A percentile compares a stretch with the other conserved stretches of the same genome.
phyloP scores from a whole-genome alignment of 2,113 vertebrate species.

The Caretta caretta region DNA sequence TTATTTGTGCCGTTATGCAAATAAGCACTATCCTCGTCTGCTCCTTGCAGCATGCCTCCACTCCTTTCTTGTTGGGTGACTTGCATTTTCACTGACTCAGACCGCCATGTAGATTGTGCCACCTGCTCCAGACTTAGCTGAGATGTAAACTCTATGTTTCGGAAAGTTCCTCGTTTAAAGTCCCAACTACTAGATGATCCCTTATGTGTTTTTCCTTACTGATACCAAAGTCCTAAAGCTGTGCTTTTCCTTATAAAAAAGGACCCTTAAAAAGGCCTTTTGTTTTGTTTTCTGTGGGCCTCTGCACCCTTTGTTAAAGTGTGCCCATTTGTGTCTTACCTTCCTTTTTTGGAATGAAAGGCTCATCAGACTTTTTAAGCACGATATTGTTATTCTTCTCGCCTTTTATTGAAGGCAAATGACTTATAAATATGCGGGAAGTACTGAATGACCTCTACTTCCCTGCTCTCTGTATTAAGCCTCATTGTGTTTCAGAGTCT shows the following conservation, averaged over 20 bases:
- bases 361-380: constrained; percentile 65
- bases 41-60: constrained; percentile 48
- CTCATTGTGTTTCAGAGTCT: not conserved
- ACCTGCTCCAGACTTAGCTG: constrained; percentile 69
- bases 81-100: constrained; percentile 71
- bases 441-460: constrained; percentile 24
- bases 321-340: constrained; percentile 58
- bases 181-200: constrained; percentile 1
- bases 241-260: constrained; percentile 32
- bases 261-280: constrained; percentile 34
- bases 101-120: constrained; percentile 31
- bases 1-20: not conserved
- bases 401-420: constrained; percentile 54
- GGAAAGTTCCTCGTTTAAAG: constrained; percentile 49
- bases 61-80: constrained; percentile 52
- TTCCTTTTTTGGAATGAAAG: constrained; percentile 55
- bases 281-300: constrained; percentile 49
- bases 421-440: constrained; percentile 54
- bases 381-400: constrained; percentile 58
- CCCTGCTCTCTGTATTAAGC: not conserved
- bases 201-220: constrained; percentile 45
- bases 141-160: constrained; percentile 52
- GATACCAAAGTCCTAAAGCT: constrained; percentile 55
- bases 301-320: constrained; percentile 50
- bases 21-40: not conserved